These are phyloP conservation scores for Sarcoramphus papa DNA, from an alignment of 2,797 vertebrate genomes.

Conservation along the genomic window DNA sequence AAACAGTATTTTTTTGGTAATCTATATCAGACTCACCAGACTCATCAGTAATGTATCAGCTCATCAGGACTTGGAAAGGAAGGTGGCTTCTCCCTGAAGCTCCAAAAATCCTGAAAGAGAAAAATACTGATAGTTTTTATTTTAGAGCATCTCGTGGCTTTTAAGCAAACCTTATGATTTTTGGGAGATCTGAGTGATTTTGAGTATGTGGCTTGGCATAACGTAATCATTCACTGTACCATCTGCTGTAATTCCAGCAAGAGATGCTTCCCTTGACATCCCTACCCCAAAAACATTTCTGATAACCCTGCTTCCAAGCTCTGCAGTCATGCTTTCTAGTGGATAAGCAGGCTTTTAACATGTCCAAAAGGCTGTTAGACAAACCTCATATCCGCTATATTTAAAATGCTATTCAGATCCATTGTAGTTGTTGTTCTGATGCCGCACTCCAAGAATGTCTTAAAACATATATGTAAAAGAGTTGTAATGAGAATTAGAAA, in stretches of 20 bases:
- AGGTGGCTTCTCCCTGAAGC: neutral
- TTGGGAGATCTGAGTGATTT: neutral
- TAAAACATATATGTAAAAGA: neutral
- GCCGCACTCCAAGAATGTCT: neutral
- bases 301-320: neutral
- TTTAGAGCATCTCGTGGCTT: neutral
- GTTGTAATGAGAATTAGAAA: conserved; percentile 21
- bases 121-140: neutral
- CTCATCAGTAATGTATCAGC: neutral
- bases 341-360: neutral
- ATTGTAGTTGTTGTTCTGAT: neutral
- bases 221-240: neutral
- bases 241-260: neutral
- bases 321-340: neutral
- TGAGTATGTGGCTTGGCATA: neutral
- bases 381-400: neutral
- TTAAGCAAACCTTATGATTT: neutral
- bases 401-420: neutral
- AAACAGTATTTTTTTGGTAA: neutral
- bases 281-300: neutral
- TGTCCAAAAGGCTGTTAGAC: fast-evolving
- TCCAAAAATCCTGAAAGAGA: neutral
- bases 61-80: neutral
- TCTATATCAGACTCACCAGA: neutral
- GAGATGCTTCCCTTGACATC: neutral